Evolutionary conservation across 2,113 vertebrate species (phyloP), one percentile per base, ranked within the genome.

Genomic region (Athene cunicularia): DNA sequence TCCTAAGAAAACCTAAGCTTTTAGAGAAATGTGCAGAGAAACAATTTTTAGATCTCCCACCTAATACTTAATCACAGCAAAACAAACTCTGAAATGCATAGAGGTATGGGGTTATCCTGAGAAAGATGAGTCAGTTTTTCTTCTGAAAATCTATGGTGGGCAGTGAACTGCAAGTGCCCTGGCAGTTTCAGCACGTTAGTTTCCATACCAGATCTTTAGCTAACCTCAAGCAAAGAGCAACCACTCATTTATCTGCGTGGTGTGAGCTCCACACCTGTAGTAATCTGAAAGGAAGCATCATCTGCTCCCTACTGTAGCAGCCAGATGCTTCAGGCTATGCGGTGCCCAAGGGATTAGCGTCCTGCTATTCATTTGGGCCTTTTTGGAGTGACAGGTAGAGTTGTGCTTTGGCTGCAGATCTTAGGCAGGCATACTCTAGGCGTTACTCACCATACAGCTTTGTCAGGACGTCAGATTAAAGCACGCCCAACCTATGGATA

Each of bases 381-480:
- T 88, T 96, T 60, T 88, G 91, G 83, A 97, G 80, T 91, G 93
- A 93, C 86, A 93, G 81, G 79, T 71, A 95, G 86, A 89, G 74
- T 86, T 37, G 32, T 79, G 64, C 84, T 90, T 91, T 63, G 79
- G 82, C 87, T 90, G 33, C 47, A 72, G 80, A 80, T 81, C 80
- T 91, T 90, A 93, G 85, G 71, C 86, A 85, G 84, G 81, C 90
- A 72, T 96, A 64, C 43, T 71, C 35, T 28, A 75, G 88, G 76
- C 74, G 92, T 98, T 97, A 97, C 49, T 96, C 96, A 97, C 82
- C 49, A 11, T 28, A 77, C 17, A 28, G 70, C 89, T 95, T 97
- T 97, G 95, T 96, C 87, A 96, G 66, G 75, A 82, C 7, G 12
- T 95, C 88, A 93, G 70, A 88, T 94, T 96, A 96, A 94, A 96